phyloP scores from a whole-genome alignment of 2,113 vertebrate genomes.

The Aspidoscelis tigris region DNA sequence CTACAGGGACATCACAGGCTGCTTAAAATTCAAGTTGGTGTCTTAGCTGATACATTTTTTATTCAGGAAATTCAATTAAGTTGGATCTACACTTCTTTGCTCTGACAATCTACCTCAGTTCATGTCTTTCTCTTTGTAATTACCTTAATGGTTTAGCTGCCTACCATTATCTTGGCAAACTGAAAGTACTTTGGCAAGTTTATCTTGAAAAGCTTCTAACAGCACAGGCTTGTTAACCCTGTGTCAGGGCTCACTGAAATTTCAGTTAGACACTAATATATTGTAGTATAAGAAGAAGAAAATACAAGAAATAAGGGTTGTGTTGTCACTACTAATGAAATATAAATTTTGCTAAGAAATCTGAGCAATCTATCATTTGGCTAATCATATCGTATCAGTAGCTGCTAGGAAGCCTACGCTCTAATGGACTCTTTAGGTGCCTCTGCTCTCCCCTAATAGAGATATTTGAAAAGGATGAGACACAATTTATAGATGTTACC shows the following conservation, averaged over 20 bases:
- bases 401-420: neutral
- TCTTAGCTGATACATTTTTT: constrained; percentile 44
- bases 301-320: neutral
- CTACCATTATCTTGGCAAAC: constrained; percentile 40
- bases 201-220: constrained; percentile 38
- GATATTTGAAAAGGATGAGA: too few species aligned
- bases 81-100: constrained; percentile 42
- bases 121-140: constrained; percentile 47
- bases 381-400: neutral
- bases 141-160: constrained; percentile 52
- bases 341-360: neutral
- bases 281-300: neutral
- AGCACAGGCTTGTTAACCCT: constrained; percentile 46
- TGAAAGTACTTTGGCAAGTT: constrained; percentile 33
- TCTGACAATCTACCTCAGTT: constrained; percentile 50
- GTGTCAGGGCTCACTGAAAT: constrained; percentile 39
- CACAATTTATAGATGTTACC: too few species aligned
- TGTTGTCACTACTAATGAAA: constrained; percentile 31
- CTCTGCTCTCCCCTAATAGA: neutral
- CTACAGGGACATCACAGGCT: constrained; percentile 12
- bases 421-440: neutral
- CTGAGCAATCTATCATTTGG: neutral
- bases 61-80: constrained; percentile 58
- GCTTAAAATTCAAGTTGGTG: constrained; percentile 46
- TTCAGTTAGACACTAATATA: constrained; percentile 25